Conservation (phyloP, 2,113 vertebrate species). For the Hydropotes inermis region DNA sequence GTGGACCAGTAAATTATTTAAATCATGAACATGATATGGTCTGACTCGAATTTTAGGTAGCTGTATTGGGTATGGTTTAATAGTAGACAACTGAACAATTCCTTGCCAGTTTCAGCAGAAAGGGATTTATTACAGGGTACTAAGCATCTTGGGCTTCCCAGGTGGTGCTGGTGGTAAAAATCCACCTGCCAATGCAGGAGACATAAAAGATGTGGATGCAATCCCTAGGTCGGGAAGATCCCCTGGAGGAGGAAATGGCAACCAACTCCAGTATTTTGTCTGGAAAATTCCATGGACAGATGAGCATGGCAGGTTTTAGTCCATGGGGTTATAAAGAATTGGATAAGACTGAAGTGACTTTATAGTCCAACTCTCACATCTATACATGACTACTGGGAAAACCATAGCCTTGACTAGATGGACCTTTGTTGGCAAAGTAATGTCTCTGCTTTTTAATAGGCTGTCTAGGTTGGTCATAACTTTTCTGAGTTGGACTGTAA, state of each 20-base stretch:
- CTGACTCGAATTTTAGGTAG: not conserved
- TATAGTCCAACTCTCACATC: not conserved
- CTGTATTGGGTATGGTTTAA: not conserved
- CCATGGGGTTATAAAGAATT: not conserved
- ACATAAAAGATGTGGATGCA: not conserved
- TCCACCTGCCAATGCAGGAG: not conserved
- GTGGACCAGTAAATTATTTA: conserved; percentile 17
- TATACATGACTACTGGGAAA: not conserved
- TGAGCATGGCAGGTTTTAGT: not conserved
- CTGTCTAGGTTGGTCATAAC: not conserved
- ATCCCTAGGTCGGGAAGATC: fast-evolving
- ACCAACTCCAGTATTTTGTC: not conserved
- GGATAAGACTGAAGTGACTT: not conserved
- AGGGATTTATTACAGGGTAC: not conserved
- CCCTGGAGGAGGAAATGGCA: not conserved
- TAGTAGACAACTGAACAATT: not conserved
- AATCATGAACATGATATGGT: not conserved
- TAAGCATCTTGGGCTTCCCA: not conserved
- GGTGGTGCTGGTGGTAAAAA: not conserved
- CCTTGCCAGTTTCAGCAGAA: not conserved
- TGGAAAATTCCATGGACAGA: not conserved
- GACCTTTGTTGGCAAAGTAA: not conserved
- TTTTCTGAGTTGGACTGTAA: not conserved
- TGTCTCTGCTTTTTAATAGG: not conserved
- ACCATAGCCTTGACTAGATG: not conserved